Base-by-base conservation (phyloP, 2,113 vertebrate genomes). In the Vanacampus margaritifer region DNA sequence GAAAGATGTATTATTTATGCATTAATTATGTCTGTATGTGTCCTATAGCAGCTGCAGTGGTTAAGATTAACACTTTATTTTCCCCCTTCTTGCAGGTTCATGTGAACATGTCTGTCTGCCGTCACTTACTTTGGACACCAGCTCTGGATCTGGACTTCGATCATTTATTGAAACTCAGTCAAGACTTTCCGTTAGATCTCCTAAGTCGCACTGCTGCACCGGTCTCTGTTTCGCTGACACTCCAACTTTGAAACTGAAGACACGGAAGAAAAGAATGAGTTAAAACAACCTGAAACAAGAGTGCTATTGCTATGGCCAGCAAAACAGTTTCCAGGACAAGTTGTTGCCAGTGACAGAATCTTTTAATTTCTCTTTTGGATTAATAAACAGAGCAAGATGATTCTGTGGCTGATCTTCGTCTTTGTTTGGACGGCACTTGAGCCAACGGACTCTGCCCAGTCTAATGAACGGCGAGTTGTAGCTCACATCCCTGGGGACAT, bases 401-500 rank as follows among this genome's bases (percentile, higher is more conserved):
- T 93, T 78, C 84, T 94, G 86, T 77, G 93, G 79, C 87, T 95
- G 81, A 80, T 95, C 72, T 70, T 92, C 80, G 81, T 88, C 57
- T 75, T 79, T 57, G 2, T 83, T 32, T 84, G 69, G 78, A 89
- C 90, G 64, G 90, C 89, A 70, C 74, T 86, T 14, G 65, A 85
- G 68, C 48, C 82, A 68, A 84, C 90, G 43, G 89, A 88, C 79
- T 89, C 91, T 50, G 93, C 93, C 68, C 95, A 95, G 80, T 88
- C 94, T 54, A 98, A 76, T 59, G 96, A 99, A 80, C 92, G 96
- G 69, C 90, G 97, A 32, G 95, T 99, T 79, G 96, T 99, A 69
- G 94, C 97, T 50, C 93, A 98, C 74, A 93, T 95, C 75, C 91
- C 96, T 0, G 97, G 97, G 10, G 97, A 99, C 92, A 93, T 99